Percentiles rank a stretch among this genome's conserved stretches.
Evolutionary conservation across 2,888 invertebrate genomes (phyloP).

Genomic region (Philopedon plagiatum): DNA sequence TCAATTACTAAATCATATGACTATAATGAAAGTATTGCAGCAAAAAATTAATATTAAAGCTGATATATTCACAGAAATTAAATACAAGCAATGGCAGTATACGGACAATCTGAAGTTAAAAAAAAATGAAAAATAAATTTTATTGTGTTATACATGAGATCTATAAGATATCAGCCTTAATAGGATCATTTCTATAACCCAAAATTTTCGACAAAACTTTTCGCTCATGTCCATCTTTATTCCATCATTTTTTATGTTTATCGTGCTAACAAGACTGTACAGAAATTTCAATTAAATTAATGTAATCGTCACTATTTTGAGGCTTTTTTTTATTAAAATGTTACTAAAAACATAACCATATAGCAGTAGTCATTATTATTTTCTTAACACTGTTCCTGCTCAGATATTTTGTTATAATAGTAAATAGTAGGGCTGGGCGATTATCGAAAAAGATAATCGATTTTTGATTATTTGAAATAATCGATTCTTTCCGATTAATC

Average conservation of each 20-base stretch:
- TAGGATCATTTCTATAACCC: constrained; percentile 8
- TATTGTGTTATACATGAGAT: constrained; percentile 39
- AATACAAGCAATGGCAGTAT: constrained; percentile 41
- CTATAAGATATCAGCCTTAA: constrained; percentile 44
- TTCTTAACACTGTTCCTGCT: too few species aligned
- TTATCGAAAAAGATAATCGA: too few species aligned
- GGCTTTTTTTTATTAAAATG: too few species aligned
- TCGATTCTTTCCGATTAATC: too few species aligned
- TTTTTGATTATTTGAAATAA: too few species aligned
- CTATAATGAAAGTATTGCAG: constrained; percentile 33
- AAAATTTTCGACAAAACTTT: neutral
- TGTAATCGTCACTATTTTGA: too few species aligned
- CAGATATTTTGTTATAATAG: too few species aligned
- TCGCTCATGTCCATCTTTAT: neutral
- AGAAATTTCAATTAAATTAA: too few species aligned
- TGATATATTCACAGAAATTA: constrained; percentile 42
- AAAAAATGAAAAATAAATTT: constrained; percentile 33
- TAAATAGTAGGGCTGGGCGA: too few species aligned
- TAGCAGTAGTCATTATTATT: too few species aligned
- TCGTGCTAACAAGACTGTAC: neutral
- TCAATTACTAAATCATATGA: neutral
- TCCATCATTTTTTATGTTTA: neutral
- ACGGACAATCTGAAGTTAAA: neutral
- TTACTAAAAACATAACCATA: too few species aligned
- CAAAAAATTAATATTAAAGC: constrained; percentile 33